These are phyloP conservation scores for Agriopis aurantiaria DNA, from an alignment of 2,888 invertebrate species.

Conservation along the genomic window DNA sequence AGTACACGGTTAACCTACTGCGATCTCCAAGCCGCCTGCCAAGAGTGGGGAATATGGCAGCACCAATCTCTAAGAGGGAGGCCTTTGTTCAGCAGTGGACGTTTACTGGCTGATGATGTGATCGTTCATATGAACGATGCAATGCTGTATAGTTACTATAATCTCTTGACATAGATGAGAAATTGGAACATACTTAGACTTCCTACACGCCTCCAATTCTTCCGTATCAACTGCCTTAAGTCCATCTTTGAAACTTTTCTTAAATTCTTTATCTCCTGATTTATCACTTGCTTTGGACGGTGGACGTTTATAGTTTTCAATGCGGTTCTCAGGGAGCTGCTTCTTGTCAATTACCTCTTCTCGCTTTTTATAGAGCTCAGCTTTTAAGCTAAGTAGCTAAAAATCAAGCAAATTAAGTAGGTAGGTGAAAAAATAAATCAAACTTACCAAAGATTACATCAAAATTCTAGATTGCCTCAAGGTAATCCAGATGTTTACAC, in stretches of 20 bases:
- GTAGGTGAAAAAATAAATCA: neutral
- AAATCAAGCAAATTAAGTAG: slow-evolving; percentile 32
- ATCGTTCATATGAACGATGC: too few relatives aligned
- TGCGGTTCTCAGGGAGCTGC: slow-evolving; percentile 80
- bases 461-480: too few relatives aligned
- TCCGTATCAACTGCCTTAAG: slow-evolving; percentile 73
- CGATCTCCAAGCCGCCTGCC: too few relatives aligned
- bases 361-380: slow-evolving; percentile 95
- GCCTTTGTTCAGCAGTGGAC: too few relatives aligned
- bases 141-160: too few relatives aligned
- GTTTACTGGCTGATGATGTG: too few relatives aligned
- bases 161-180: neutral
- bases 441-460: too few relatives aligned
- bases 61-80: too few relatives aligned
- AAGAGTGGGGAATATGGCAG: too few relatives aligned
- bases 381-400: slow-evolving; percentile 93
- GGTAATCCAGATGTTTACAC: too few relatives aligned
- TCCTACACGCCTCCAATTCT: slow-evolving; percentile 80
- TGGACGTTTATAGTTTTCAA: slow-evolving; percentile 81
- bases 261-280: slow-evolving; percentile 60
- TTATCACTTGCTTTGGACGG: slow-evolving; percentile 71
- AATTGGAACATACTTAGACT: slow-evolving; percentile 64
- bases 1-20: too few relatives aligned
- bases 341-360: slow-evolving; percentile 92
- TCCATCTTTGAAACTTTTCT: slow-evolving; percentile 69